phyloP scores from a whole-genome alignment of 2,888 invertebrate genomes.

The Argyra leucocephala region DNA sequence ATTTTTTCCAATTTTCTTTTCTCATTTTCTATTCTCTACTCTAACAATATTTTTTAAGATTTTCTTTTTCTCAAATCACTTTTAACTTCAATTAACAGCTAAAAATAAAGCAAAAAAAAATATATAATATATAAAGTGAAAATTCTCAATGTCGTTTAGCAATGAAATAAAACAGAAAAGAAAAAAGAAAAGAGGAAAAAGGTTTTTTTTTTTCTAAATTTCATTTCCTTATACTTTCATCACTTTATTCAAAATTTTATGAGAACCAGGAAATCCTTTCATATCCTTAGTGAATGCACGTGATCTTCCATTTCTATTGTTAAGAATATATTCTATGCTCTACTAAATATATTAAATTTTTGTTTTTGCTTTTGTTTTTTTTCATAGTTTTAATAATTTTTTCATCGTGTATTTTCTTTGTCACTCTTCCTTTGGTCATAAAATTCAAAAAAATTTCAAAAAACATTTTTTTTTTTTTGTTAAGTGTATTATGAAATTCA shows the following conservation, averaged over 20 bases:
- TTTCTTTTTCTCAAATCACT: too few species aligned
- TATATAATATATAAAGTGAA: too few species aligned
- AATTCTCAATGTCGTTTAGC: too few species aligned
- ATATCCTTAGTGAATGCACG: neutral
- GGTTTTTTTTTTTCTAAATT: neutral
- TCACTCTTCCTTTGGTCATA: neutral
- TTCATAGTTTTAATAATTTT: neutral
- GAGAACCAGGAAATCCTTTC: constrained; percentile 4
- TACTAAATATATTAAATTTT: neutral
- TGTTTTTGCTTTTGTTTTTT: neutral
- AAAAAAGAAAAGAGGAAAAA: neutral
- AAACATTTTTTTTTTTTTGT: too few species aligned
- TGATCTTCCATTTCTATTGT: neutral
- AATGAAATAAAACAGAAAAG: too few species aligned
- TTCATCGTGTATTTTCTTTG: neutral
- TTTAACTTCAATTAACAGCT: too few species aligned
- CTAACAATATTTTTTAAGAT: too few species aligned
- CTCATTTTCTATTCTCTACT: too few species aligned
- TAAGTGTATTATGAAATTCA: too few species aligned
- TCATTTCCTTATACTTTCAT: neutral
- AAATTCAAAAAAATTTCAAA: too few species aligned
- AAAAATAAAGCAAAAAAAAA: too few species aligned
- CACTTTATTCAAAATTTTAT: neutral
- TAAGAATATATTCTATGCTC: neutral
- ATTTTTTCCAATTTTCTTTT: too few species aligned